Base-by-base conservation (phyloP, 2,113 vertebrate species). In the Tachysurus vachellii region DNA sequence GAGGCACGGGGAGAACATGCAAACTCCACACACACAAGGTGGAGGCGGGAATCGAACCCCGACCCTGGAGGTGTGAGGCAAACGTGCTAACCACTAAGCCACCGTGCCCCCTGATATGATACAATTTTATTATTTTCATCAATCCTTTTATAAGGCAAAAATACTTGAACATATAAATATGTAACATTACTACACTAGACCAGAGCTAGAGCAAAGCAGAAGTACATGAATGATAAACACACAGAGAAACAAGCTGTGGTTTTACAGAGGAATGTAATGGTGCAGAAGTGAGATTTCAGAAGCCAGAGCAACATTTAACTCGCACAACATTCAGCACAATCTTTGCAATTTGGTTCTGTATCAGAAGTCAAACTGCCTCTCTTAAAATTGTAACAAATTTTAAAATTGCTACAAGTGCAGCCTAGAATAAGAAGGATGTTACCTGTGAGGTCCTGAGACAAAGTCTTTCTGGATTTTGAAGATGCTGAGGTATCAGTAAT, bases 391-490 rank as follows among this genome's bases (percentile, higher is more conserved):
- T 50, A 73, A 9, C 70, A 44, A 12, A 50, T 76, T 50, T 10
- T 77, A 53, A 9, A 8, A 26, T 50, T 64, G 36, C 36, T 36
- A 36, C 2, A 36, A 36, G 36, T 36, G 36, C 36, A 36, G 50
- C 0, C 36, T 50, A 11, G 12, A 83, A 54, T 44, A 36, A 42
- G 9, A 36, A 83, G 44, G 4, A 17, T 77, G 11, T 84, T 89
- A 91, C 87, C 88, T 57, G 71, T 42, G 23, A 9, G 28, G 5
- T 88, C 47, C 28, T 85, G 83, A 44, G 70, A 28, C 31, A 26
- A 3, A 10, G 59, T 16, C 84, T 89, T 85, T 66, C 77, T 86
- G 47, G 57, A 44, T 21, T 77, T 80, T 59, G 70, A 19, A 26
- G 47, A 28, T 12, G 13, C 9, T 6, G 61, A 23, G 61, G 50